These are phyloP conservation scores for Sicus ferrugineus DNA, from an alignment of 2,888 invertebrate species.

Conservation along the genomic window DNA sequence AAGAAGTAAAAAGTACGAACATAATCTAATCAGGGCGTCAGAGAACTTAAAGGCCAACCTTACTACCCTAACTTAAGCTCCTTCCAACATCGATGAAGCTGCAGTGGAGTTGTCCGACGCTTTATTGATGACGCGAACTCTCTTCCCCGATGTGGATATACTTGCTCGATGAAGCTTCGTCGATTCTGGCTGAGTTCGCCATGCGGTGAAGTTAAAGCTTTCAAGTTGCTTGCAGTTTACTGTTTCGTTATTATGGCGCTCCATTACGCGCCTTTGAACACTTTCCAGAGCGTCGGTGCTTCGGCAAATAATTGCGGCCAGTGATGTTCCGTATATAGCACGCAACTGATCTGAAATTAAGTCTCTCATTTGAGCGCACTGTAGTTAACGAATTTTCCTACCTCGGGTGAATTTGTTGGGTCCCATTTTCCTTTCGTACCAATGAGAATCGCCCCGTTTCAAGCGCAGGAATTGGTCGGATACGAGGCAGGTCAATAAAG, in stretches of 20 bases:
- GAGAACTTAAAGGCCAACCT: too few relatives aligned
- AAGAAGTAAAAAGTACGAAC: too few relatives aligned
- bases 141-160: conserved; percentile 44
- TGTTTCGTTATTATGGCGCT: conserved; percentile 71
- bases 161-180: conserved; percentile 44
- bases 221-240: conserved; percentile 72
- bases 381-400: conserved; percentile 56
- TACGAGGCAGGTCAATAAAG: conserved; percentile 84
- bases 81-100: too few relatives aligned
- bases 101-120: not conserved
- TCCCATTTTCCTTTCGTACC: conserved; percentile 80
- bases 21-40: too few relatives aligned
- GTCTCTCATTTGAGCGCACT: not conserved
- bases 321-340: conserved; percentile 79
- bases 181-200: conserved; percentile 60
- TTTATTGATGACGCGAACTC: conserved; percentile 47
- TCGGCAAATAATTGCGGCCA: conserved; percentile 79
- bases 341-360: conserved; percentile 73
- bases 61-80: too few relatives aligned
- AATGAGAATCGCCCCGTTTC: conserved; percentile 84
- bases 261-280: conserved; percentile 77
- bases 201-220: conserved; percentile 68
- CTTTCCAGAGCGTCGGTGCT: conserved; percentile 74
- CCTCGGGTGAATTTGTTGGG: conserved; percentile 74
- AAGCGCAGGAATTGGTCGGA: conserved; percentile 84